A percentile compares a stretch with the other conserved stretches of the same genome.
Conservation (phyloP, 2,113 vertebrate genomes). For the Seriola rivoliana region DNA sequence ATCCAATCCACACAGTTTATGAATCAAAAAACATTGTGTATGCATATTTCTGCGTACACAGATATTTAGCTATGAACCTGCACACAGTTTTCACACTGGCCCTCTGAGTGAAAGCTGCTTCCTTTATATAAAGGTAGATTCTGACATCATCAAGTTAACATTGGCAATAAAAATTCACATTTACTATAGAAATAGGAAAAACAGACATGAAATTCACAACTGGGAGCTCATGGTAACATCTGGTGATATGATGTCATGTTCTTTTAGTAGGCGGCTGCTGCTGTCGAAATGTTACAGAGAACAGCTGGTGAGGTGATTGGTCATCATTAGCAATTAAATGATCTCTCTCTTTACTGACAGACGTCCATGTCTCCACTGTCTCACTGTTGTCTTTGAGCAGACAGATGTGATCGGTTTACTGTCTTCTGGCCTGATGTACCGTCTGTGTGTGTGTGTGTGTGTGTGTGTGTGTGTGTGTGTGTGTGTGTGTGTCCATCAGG, state of each 20-base stretch:
- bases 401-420: conserved; percentile 11
- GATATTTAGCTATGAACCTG: too few species aligned
- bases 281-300: conserved; percentile 3
- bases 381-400: conserved; percentile 19
- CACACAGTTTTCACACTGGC: too few species aligned
- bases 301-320: conserved; percentile 42
- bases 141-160: too few species aligned
- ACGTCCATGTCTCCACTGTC: background rate
- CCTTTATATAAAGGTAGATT: too few species aligned
- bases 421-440: too few species aligned
- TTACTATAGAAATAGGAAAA: background rate
- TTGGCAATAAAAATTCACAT: too few species aligned
- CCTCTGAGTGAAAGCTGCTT: too few species aligned
- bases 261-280: background rate
- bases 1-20: too few species aligned
- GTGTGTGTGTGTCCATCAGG: conserved; percentile 3
- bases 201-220: background rate
- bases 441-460: background rate
- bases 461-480: conserved; percentile 4
- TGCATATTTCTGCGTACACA: too few species aligned
- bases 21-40: too few species aligned
- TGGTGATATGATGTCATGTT: background rate
- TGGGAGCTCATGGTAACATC: background rate
- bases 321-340: conserved; percentile 32
- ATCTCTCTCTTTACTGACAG: background rate